Evolutionary conservation across 2,888 invertebrate genomes (phyloP), one percentile per base, ranked within the genome.

Genomic region (Troides helena): DNA sequence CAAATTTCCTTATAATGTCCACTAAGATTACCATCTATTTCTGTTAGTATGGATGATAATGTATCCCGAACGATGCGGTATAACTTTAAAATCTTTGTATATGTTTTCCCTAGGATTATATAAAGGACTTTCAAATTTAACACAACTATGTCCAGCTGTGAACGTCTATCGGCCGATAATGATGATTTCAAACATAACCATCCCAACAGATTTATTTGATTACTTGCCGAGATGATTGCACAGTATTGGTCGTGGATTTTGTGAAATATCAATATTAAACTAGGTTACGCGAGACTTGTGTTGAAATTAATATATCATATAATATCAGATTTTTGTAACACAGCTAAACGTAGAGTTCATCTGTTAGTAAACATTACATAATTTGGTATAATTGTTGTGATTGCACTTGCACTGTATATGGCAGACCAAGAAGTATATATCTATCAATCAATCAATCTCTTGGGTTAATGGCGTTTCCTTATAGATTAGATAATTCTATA

Each of bases 261-360:
- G 36, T 21, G 61, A 61, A 61, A 61, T 61, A 61, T 61, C 43
- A 61, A 61, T 61, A 61, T 39, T 61, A 61, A 61, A 43, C 21
- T 39, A 61, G 39, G 21, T 30, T 61, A 61, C 61, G 12, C n/a
- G 43, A 39, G 7, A 61, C 39, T 7, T n/a, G 21, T 39, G 36
- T 61, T 61, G 61, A 61, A 58, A 23, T 58, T 58, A 23, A 23
- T 58, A 23, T 56, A 8, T 21, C 6, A 58, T 23, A 21, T 23
- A 23, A n/a, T 53, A 53, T n/a, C 18, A 14, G 50, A 1, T 39
- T 50, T 2, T 1, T 53, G 53, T 53, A n/a, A n/a, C n/a, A 53
- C 6, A 53, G 53, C 53, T 53, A 53, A 53, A 53, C n/a, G 14
- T 46, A 3, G 12, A 17, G 53, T n/a, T 53, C n/a, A 53, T 53